These are phyloP conservation scores for Artemia franciscana DNA, from an alignment of 1,140 invertebrate genomes.

Conservation along the genomic window DNA sequence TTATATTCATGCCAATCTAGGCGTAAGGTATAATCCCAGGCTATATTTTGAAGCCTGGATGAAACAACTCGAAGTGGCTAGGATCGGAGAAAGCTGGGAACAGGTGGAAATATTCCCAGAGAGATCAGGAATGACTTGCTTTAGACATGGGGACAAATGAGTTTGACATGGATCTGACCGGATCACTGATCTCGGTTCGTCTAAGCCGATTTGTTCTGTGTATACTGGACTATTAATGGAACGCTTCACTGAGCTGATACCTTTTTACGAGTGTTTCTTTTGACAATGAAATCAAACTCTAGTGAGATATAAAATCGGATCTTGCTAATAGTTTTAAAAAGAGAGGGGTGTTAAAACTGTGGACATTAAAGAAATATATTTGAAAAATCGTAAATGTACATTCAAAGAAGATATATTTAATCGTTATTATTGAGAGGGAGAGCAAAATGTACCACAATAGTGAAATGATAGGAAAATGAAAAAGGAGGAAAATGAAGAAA, in stretches of 20 bases:
- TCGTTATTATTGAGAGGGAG: no score
- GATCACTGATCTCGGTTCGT: not conserved
- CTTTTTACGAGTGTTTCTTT: no score
- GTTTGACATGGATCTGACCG: not conserved
- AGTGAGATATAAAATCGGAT: no score
- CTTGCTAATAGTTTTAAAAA: no score
- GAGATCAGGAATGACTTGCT: not conserved
- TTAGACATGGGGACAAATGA: not conserved
- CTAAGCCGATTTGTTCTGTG: not conserved
- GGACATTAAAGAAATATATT: no score
- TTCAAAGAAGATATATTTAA: no score
- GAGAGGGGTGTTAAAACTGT: no score
- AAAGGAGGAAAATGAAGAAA: no score
- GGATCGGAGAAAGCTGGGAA: not conserved
- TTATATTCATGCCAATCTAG: not conserved
- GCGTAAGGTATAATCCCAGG: not conserved
- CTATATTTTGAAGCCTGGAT: not conserved
- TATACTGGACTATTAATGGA: not conserved
- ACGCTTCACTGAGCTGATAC: not conserved
- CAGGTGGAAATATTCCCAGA: not conserved
- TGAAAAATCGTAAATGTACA: no score
- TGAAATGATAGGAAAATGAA: no score
- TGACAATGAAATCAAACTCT: no score
- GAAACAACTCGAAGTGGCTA: not conserved
- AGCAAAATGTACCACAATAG: no score